Conservation (phyloP, 1,140 invertebrate genomes). For the Melitaea cinxia region DNA sequence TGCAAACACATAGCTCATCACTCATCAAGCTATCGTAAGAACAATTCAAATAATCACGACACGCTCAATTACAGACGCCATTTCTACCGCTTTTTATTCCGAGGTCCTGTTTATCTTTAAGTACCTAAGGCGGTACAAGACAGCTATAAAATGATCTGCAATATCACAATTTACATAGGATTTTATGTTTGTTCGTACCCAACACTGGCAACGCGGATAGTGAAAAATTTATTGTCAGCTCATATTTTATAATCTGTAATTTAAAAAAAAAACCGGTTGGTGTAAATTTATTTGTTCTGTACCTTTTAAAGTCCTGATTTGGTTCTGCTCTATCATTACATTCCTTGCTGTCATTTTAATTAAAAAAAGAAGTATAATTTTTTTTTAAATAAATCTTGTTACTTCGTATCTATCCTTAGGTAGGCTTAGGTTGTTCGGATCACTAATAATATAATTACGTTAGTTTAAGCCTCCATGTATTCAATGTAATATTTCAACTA, state of each 20-base stretch:
- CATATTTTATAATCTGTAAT: background rate
- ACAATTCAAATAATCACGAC: background rate
- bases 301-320: background rate
- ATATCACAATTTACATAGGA: conserved; percentile 26
- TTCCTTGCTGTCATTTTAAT: background rate
- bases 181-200: conserved; percentile 11
- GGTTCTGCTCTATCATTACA: background rate
- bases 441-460: too few relatives aligned
- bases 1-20: too few relatives aligned
- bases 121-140: conserved; percentile 25
- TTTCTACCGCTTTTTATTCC: background rate
- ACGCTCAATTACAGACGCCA: background rate
- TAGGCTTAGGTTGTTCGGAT: too few relatives aligned
- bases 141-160: conserved; percentile 18
- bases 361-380: too few relatives aligned
- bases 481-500: too few relatives aligned
- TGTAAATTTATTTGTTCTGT: background rate
- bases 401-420: too few relatives aligned
- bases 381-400: too few relatives aligned
- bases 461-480: too few relatives aligned
- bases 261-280: background rate
- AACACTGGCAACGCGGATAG: background rate
- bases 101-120: background rate
- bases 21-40: background rate
- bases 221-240: background rate